Percentiles rank a stretch among this genome's conserved stretches.
phyloP scores from a whole-genome alignment of 2,888 invertebrate species.

The Sphaerophoria rueppellii region DNA sequence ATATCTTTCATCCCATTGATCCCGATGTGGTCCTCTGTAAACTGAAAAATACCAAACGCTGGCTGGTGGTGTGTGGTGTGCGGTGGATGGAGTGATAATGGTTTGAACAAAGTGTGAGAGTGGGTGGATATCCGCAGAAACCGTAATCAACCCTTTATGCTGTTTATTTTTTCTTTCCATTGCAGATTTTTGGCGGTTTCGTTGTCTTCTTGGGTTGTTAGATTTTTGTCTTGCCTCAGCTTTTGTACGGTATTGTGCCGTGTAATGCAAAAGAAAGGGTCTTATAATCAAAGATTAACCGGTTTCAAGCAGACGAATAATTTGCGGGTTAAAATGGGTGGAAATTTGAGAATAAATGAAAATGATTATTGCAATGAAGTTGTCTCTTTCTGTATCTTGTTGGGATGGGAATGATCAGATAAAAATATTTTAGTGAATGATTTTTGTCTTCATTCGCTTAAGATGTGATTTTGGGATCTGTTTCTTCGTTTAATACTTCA shows the following conservation, averaged over 20 bases:
- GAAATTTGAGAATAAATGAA: conserved; percentile 67
- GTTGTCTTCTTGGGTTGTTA: conserved; percentile 6
- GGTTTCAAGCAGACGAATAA: conserved; percentile 73
- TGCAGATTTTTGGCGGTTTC: conserved; percentile 27
- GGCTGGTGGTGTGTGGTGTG: too few relatives aligned
- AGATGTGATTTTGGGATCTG: too few relatives aligned
- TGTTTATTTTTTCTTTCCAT: neutral
- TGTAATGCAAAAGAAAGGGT: conserved; percentile 29
- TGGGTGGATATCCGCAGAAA: conserved; percentile 66
- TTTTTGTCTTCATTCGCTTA: too few relatives aligned
- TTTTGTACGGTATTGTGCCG: neutral
- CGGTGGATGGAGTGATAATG: neutral
- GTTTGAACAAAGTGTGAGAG: conserved; percentile 44
- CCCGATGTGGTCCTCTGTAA: neutral
- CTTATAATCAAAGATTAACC: conserved; percentile 73
- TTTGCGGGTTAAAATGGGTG: conserved; percentile 74
- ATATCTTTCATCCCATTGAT: conserved; percentile 59
- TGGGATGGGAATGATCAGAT: too few relatives aligned
- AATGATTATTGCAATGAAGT: conserved; percentile 54
- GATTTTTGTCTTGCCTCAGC: neutral
- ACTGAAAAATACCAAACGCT: too few relatives aligned
- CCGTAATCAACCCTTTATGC: conserved; percentile 70
- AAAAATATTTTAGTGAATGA: too few relatives aligned
- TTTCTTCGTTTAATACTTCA: too few relatives aligned
- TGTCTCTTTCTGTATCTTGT: neutral